These are phyloP conservation scores for Drosophila arawakana DNA, from an alignment of 1,140 invertebrate genomes.

Conservation along the genomic window DNA sequence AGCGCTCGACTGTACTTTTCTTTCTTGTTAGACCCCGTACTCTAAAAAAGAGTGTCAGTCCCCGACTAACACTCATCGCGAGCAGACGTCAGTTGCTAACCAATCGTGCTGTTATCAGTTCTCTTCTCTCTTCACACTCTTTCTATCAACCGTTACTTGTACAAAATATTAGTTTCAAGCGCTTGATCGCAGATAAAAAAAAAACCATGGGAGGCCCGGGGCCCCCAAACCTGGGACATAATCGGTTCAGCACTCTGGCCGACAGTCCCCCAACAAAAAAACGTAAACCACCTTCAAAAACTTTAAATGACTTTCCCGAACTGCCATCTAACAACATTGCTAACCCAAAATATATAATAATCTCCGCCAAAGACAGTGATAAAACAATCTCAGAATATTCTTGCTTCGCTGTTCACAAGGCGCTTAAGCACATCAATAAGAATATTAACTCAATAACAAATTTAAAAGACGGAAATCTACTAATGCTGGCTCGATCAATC, in stretches of 20 bases:
- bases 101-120: slow-evolving; percentile 10
- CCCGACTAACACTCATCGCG: slow-evolving; percentile 33
- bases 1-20: too few relatives aligned
- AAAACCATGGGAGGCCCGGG: not conserved
- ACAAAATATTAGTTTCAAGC: not conserved
- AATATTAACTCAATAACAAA: slow-evolving; percentile 23
- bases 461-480: slow-evolving; percentile 19
- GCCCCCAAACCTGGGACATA: not conserved
- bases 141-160: slow-evolving; percentile 2
- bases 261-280: slow-evolving; percentile 1
- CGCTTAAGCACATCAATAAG: slow-evolving; percentile 7
- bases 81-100: slow-evolving; percentile 33
- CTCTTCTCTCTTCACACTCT: not conserved
- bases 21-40: too few relatives aligned
- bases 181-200: not conserved
- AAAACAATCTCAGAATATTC: slow-evolving; percentile 4
- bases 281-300: not conserved
- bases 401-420: slow-evolving; percentile 5
- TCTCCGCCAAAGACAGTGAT: not conserved
- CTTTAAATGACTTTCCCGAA: not conserved
- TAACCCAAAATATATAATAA: not conserved
- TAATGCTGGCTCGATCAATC: not conserved
- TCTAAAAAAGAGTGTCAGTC: too few relatives aligned
- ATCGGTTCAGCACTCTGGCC: slow-evolving; percentile 5
- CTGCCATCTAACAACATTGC: not conserved